A percentile compares a stretch with the other conserved stretches of the same genome.
These are phyloP conservation scores for Zaprionus capensis DNA, from an alignment of 1,140 invertebrate species.

Conservation along the genomic window DNA sequence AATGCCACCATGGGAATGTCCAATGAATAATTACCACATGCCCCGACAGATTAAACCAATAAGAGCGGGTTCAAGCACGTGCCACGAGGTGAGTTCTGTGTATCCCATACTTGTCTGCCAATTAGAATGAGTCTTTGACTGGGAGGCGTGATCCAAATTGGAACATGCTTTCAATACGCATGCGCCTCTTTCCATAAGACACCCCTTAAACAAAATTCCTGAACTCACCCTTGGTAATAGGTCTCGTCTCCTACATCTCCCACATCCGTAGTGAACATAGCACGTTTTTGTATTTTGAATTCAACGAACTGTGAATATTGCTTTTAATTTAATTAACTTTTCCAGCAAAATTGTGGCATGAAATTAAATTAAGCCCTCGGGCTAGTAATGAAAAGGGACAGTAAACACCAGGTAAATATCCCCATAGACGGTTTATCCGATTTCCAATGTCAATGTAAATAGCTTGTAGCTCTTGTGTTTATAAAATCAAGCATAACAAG, in stretches of 20 bases:
- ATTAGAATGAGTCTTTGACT: background rate
- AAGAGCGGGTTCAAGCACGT: background rate
- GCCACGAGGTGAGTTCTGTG: background rate
- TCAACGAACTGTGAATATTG: constrained; percentile 72
- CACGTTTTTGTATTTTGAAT: constrained; percentile 54
- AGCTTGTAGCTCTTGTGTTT: background rate
- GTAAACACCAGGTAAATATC: background rate
- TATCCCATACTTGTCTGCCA: constrained; percentile 1
- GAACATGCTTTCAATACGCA: constrained; percentile 7
- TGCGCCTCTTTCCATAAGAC: constrained; percentile 19
- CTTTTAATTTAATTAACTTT: constrained; percentile 74
- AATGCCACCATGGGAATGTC: constrained; percentile 1
- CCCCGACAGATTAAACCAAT: constrained; percentile 20
- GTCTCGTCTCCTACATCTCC: background rate
- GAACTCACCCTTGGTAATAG: constrained; percentile 17
- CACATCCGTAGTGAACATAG: constrained; percentile 28
- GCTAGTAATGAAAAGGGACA: background rate
- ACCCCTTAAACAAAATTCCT: constrained; percentile 6
- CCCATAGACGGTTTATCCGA: background rate
- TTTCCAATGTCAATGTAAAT: background rate
- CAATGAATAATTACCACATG: constrained; percentile 8
- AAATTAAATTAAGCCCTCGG: constrained; percentile 50
- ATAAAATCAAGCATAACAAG: background rate
- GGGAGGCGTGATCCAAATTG: constrained; percentile 15
- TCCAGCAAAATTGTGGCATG: constrained; percentile 39